phyloP scores from a whole-genome alignment of 2,113 vertebrate genomes.

The Gobiocypris rarus region DNA sequence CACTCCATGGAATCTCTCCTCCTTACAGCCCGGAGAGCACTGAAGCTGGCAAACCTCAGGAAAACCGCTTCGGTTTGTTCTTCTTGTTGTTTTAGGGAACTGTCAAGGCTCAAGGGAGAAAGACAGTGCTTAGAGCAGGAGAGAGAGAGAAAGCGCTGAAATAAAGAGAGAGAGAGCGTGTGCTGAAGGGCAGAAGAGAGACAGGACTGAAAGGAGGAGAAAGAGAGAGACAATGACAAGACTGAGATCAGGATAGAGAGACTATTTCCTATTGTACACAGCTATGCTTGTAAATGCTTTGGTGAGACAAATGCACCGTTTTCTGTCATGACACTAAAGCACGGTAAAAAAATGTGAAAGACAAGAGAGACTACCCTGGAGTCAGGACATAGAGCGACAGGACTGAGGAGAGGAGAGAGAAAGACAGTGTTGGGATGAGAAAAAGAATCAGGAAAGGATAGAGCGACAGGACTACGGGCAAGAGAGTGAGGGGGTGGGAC shows the following conservation, averaged over 20 bases:
- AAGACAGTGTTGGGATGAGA: background rate
- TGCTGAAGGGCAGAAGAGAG: background rate
- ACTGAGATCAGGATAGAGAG: background rate
- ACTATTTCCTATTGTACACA: background rate
- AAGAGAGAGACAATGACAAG: background rate
- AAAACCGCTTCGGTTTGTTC: background rate
- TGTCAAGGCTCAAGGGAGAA: background rate
- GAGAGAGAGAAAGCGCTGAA: background rate
- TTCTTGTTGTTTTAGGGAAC: slow-evolving; percentile 26
- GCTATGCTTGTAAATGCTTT: background rate
- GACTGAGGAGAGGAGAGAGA: background rate
- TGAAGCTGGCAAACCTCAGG: slow-evolving; percentile 53
- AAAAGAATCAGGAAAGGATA: background rate
- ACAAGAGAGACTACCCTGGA: background rate
- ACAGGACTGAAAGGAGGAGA: background rate
- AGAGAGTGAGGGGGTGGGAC: background rate
- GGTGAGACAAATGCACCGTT: background rate
- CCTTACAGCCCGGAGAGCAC: slow-evolving; percentile 57
- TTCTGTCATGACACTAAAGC: background rate
- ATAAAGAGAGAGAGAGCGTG: background rate
- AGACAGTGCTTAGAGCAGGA: slow-evolving; percentile 7
- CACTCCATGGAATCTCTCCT: slow-evolving; percentile 55
- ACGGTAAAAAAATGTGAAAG: background rate
- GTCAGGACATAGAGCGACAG: slow-evolving; percentile 18
- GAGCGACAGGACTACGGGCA: background rate